Evolutionary conservation across 2,888 invertebrate genomes (phyloP).

Genomic region (Calliscelio sp.): DNA sequence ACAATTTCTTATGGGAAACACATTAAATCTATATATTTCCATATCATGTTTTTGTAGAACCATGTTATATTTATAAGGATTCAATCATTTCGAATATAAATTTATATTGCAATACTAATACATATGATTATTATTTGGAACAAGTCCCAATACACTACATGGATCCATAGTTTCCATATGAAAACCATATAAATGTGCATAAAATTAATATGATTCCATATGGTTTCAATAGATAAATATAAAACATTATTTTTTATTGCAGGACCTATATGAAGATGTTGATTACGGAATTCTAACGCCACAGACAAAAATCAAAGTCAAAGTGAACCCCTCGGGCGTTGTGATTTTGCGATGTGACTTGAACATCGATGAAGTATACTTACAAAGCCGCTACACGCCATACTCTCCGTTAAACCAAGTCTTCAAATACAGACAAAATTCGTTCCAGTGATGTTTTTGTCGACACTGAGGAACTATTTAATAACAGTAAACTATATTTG

Average conservation of each 20-base stretch:
- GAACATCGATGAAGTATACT: conserved; percentile 87
- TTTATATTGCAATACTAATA: too few relatives aligned
- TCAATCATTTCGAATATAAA: too few relatives aligned
- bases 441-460: conserved; percentile 79
- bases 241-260: conserved; percentile 61
- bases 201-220: too few relatives aligned
- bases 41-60: too few relatives aligned
- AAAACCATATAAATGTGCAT: too few relatives aligned
- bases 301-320: conserved; percentile 96
- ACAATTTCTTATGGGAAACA: too few relatives aligned
- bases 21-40: too few relatives aligned
- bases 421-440: conserved; percentile 86
- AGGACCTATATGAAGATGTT: conserved; percentile 96
- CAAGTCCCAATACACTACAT: too few relatives aligned
- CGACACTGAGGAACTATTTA: conserved; percentile 35
- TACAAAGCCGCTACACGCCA: conserved; percentile 81
- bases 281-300: conserved; percentile 94
- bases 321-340: conserved; percentile 97
- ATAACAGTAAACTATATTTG: conserved; percentile 45
- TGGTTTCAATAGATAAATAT: too few relatives aligned
- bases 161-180: too few relatives aligned
- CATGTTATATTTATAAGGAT: too few relatives aligned
- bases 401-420: conserved; percentile 87
- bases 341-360: conserved; percentile 94
- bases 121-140: too few relatives aligned